Evolutionary conservation across 2,888 invertebrate species (phyloP).

Genomic region (Drosophila buzzatii): DNA sequence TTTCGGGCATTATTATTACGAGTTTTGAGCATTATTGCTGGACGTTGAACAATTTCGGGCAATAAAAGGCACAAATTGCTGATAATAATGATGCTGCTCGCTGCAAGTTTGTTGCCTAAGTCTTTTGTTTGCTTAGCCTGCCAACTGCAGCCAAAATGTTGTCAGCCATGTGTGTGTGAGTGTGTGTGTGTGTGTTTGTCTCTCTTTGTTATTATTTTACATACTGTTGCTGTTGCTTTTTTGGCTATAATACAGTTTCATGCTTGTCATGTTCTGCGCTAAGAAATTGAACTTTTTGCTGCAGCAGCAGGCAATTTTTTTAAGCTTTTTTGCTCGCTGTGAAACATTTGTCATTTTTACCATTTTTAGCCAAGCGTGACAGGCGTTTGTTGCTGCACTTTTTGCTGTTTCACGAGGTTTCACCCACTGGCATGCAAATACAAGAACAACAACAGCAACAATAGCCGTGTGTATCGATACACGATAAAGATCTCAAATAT

Average conservation of each 20-base stretch:
- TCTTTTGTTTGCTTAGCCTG: conserved; percentile 66
- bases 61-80: conserved; percentile 74
- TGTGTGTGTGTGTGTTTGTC: conserved; percentile 35
- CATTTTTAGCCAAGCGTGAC: conserved; percentile 81
- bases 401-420: conserved; percentile 55
- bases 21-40: conserved; percentile 74
- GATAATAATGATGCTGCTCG: conserved; percentile 68
- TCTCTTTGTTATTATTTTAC: conserved; percentile 72
- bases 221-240: conserved; percentile 50
- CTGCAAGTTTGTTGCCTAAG: conserved; percentile 67
- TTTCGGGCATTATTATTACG: conserved; percentile 65
- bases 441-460: conserved; percentile 41
- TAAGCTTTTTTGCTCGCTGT: conserved; percentile 63
- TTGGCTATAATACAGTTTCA: conserved; percentile 56
- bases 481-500: conserved; percentile 79
- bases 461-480: conserved; percentile 60
- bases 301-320: conserved; percentile 5
- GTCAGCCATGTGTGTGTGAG: conserved; percentile 12
- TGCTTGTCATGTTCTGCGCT: conserved; percentile 77
- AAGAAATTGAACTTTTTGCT: conserved; percentile 75
- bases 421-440: conserved; percentile 78
- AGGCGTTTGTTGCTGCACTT: conserved; percentile 65
- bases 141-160: conserved; percentile 24
- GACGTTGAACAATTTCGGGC: conserved; percentile 75
- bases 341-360: conserved; percentile 80